Conservation (phyloP, 2,888 invertebrate species). For the Eristalinus sepulchralis region DNA sequence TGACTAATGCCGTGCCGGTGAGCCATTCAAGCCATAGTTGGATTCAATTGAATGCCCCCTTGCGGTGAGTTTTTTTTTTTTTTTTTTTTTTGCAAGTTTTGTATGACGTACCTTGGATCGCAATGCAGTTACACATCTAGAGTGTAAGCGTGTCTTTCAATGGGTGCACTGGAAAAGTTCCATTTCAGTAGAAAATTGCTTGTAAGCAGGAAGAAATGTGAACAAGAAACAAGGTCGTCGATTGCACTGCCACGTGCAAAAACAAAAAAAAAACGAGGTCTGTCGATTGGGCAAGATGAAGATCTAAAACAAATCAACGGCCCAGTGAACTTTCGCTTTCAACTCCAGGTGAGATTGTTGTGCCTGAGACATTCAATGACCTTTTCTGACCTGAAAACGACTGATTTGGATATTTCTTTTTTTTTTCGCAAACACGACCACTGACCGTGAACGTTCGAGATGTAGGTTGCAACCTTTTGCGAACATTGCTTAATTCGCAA, state of each 20-base stretch:
- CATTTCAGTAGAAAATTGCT: background rate
- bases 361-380: background rate
- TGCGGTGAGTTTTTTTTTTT: background rate
- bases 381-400: background rate
- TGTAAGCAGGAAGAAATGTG: background rate
- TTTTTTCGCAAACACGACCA: background rate
- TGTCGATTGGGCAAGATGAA: background rate
- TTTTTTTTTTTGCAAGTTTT: background rate
- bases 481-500: background rate
- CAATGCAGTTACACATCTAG: background rate
- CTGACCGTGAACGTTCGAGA: no score
- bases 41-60: background rate
- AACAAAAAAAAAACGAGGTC: no score
- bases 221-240: background rate
- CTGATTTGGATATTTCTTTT: background rate
- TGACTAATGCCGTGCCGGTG: background rate
- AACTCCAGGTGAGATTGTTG: background rate
- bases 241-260: background rate
- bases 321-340: background rate
- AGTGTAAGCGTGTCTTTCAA: background rate
- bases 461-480: background rate
- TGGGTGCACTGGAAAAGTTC: background rate
- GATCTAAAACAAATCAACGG: background rate
- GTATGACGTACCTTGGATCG: background rate
- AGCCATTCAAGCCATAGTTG: background rate